Percentiles rank a stretch among this genome's conserved stretches.
These are phyloP conservation scores for Hyperopisus bebe DNA, from an alignment of 2,113 vertebrate species.

Conservation along the genomic window DNA sequence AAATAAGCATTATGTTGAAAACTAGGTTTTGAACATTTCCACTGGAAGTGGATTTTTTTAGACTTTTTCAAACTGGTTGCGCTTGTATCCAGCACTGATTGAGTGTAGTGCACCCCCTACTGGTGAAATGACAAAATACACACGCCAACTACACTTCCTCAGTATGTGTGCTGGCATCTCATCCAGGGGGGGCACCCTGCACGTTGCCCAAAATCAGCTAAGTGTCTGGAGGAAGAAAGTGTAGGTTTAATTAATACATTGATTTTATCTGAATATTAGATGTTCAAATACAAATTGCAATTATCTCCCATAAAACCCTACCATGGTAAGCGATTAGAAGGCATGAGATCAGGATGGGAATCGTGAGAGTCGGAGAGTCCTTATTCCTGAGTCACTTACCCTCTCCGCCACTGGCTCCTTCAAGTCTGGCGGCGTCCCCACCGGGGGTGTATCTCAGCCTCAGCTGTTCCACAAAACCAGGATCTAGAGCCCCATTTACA, in stretches of 20 bases:
- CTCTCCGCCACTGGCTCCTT: neutral
- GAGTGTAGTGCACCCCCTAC: conserved; percentile 2
- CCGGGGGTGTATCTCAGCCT: neutral
- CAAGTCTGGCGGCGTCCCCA: neutral
- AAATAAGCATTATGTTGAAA: neutral
- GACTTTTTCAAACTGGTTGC: neutral
- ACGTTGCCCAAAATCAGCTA: neutral
- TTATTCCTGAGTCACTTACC: neutral
- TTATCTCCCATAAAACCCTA: neutral
- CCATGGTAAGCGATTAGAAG: neutral
- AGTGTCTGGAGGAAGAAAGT: neutral
- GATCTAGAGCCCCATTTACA: neutral
- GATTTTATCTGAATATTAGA: neutral
- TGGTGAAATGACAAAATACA: conserved; percentile 11
- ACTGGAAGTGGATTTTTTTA: neutral
- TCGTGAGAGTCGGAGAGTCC: neutral
- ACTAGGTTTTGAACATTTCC: neutral
- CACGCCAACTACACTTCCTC: neutral
- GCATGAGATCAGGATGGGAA: neutral
- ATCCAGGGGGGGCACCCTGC: neutral
- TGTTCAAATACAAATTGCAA: neutral
- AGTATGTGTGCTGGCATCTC: neutral
- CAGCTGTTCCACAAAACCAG: neutral
- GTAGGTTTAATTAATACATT: neutral
- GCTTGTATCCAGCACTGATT: neutral